A percentile compares a stretch with the other conserved stretches of the same genome.
Conservation (phyloP, 2,113 vertebrate species). For the Tachysurus fulvidraco region DNA sequence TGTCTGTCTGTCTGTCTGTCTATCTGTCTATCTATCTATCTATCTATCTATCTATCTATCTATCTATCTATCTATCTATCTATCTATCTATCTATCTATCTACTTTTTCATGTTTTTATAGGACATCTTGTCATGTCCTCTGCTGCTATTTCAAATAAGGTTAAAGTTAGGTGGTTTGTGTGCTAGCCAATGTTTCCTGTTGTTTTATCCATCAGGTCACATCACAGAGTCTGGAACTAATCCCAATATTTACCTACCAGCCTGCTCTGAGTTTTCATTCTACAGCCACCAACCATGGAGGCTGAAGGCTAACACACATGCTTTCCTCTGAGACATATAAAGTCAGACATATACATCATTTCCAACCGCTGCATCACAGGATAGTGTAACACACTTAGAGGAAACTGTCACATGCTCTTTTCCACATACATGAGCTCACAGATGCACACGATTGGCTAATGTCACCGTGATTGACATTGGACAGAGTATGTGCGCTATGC, state of each 20-base stretch:
- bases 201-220: no score
- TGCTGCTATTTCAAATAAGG: neutral
- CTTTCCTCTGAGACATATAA: neutral
- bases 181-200: neutral
- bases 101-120: neutral
- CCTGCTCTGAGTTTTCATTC: neutral
- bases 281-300: neutral
- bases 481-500: neutral
- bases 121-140: no score
- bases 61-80: no score
- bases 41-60: no score
- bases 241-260: neutral
- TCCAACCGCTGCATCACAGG: no score
- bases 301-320: neutral
- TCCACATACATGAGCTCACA: neutral
- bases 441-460: neutral
- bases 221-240: neutral
- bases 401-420: no score
- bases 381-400: neutral
- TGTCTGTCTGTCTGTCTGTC: no score
- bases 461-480: neutral
- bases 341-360: no score
- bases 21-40: no score
- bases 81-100: neutral
- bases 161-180: neutral